Conservation (phyloP, 2,888 invertebrate species). For the Allacma fusca region DNA sequence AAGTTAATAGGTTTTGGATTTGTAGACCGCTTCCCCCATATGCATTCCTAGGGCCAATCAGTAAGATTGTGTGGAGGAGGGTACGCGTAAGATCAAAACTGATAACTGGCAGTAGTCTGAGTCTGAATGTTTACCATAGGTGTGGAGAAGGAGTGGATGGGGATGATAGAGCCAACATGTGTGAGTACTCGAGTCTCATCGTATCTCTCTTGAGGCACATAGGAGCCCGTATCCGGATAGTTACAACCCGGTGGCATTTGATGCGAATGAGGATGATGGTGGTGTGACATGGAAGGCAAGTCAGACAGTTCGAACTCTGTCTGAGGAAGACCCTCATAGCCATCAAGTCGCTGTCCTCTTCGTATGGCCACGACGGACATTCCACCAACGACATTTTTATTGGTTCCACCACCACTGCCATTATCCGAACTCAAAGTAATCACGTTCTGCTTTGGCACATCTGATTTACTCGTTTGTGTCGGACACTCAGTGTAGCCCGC, state of each 20-base stretch:
- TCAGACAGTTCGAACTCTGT: conserved; percentile 68
- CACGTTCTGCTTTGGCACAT: conserved; percentile 44
- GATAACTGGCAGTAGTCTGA: conserved; percentile 46
- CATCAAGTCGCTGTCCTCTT: conserved; percentile 45
- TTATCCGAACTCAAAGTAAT: conserved; percentile 45
- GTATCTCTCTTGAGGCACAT: conserved; percentile 46
- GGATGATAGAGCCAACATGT: conserved; percentile 41
- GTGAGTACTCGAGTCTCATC: conserved; percentile 40
- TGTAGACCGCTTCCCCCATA: conserved; percentile 23
- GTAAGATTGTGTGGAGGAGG: conserved; percentile 2
- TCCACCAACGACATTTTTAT: conserved; percentile 28
- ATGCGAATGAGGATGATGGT: conserved; percentile 34
- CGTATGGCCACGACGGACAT: conserved; percentile 42
- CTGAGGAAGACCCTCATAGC: conserved; percentile 73
- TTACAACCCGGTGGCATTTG: conserved; percentile 31
- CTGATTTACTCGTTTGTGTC: conserved; percentile 44
- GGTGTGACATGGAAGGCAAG: conserved; percentile 44
- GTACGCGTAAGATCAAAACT: conserved; percentile 41
- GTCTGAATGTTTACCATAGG: conserved; percentile 48
- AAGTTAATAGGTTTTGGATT: conserved; percentile 5
- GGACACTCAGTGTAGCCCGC: conserved; percentile 57
- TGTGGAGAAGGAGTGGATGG: conserved; percentile 43
- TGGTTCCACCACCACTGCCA: conserved; percentile 29
- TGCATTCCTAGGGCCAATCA: conserved; percentile 36
- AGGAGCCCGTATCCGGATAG: conserved; percentile 43